Base-by-base conservation (phyloP, 2,797 vertebrate species). In the Chaetophractus vellerosus region DNA sequence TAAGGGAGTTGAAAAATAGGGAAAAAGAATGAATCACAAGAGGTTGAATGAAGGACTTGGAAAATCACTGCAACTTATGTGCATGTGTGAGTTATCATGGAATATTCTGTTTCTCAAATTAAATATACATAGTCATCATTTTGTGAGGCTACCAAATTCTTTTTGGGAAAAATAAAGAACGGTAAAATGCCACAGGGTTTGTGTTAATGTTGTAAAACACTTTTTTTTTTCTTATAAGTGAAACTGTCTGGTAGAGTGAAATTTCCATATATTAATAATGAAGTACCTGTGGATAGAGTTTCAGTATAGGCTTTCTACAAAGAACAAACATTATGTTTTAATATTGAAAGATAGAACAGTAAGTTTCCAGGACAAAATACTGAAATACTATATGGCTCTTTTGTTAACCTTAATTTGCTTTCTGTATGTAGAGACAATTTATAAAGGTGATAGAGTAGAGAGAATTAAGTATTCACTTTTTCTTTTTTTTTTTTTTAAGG, bases 1-100 rank as follows among this genome's bases (percentile, higher is more conserved):
- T 79, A 80, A 55, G 66, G 88, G 85, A 93, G 93, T 84, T 94
- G 36, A 88, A 93, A 97, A 95, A 78, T 1, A 84, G 48, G 14
- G 10, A 72, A 76, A 87, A 92, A 69, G 61, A 89, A 92, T 94
- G 88, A 95, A 48, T 76, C 63, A 55, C 55, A 92, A 28, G 10
- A 93, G 19, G 81, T 19, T 82, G 14, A 33, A 75, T 79, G 52
- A 92, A 83, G 6, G 4, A 59, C 59, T 96, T 94, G 86, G 52
- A 90, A 96, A 92, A 69, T 78, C 36, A 71, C 19, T n/a, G 23
- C 2, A 80, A 86, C 15, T 33, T 71, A 66, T 41, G 2, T 28
- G 9, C 59, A 72, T 5, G 1, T 23, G 0, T 28, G 5, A n/a
- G 21, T 90, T 76, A 36, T 68, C 64, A 81, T 21, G 5, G 11